Conservation (phyloP, 2,797 vertebrate species). For the Falco naumanni region DNA sequence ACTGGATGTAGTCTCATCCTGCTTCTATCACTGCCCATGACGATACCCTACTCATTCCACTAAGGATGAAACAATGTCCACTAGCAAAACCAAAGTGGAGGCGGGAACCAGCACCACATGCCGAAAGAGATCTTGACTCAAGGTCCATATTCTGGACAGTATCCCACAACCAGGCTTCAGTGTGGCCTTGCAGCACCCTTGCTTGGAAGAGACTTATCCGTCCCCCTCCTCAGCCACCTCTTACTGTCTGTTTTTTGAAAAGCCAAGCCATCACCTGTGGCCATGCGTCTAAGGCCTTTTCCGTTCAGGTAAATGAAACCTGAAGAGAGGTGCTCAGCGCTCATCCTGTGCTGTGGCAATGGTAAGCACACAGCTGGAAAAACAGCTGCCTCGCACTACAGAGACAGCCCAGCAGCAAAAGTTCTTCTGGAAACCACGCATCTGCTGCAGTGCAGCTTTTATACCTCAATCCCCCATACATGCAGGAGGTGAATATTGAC, state of each 20-base stretch:
- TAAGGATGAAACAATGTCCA: accelerated
- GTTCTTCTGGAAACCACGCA: background rate
- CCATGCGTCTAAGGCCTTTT: background rate
- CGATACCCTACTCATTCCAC: background rate
- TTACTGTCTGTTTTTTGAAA: background rate
- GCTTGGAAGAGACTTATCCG: background rate
- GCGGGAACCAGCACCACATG: background rate
- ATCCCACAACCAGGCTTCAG: background rate
- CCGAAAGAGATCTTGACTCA: background rate
- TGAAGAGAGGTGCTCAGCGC: accelerated
- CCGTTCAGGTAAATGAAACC: background rate
- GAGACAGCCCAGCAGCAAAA: background rate
- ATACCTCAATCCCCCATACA: background rate
- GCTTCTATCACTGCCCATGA: background rate
- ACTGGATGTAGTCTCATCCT: background rate
- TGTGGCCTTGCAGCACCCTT: background rate
- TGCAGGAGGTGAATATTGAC: background rate
- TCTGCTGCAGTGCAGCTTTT: background rate
- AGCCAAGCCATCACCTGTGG: background rate
- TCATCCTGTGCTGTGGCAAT: background rate
- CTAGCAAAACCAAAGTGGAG: background rate
- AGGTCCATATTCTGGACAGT: background rate
- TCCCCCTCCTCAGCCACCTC: background rate
- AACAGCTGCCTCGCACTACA: background rate
- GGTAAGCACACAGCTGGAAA: background rate